Conservation (phyloP, 2,888 invertebrate genomes). For the Stenichneumon culpator region DNA sequence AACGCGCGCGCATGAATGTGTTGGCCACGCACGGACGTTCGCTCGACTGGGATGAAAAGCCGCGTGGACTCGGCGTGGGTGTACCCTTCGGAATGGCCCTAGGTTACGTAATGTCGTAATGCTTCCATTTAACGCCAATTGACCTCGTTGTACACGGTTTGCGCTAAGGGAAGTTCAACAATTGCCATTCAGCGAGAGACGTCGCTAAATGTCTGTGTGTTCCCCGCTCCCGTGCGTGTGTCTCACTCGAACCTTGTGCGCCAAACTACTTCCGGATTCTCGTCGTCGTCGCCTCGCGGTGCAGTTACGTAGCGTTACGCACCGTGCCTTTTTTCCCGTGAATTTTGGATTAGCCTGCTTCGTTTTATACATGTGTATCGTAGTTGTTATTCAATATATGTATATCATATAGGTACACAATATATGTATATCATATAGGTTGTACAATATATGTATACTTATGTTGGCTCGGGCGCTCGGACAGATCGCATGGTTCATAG, state of each 20-base stretch:
- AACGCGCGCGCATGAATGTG: conserved; percentile 9
- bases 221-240: conserved; percentile 14
- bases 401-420: too few relatives aligned
- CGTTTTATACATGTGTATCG: background rate
- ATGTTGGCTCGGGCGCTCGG: too few relatives aligned
- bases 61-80: conserved; percentile 76
- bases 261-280: conserved; percentile 68
- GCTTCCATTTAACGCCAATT: conserved; percentile 84
- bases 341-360: conserved; percentile 38
- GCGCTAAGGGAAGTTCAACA: conserved; percentile 85
- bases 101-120: conserved; percentile 84
- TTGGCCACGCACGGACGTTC: conserved; percentile 1
- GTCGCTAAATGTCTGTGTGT: conserved; percentile 41
- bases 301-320: conserved; percentile 39
- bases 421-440: too few relatives aligned
- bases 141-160: conserved; percentile 85
- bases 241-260: conserved; percentile 63
- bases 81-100: conserved; percentile 84
- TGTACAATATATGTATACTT: too few relatives aligned
- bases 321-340: background rate
- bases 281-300: conserved; percentile 44
- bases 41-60: conserved; percentile 67
- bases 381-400: too few relatives aligned
- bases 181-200: conserved; percentile 83
- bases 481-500: too few relatives aligned